phyloP scores from a whole-genome alignment of 1,140 invertebrate species.

The Pachypsylla venusta region DNA sequence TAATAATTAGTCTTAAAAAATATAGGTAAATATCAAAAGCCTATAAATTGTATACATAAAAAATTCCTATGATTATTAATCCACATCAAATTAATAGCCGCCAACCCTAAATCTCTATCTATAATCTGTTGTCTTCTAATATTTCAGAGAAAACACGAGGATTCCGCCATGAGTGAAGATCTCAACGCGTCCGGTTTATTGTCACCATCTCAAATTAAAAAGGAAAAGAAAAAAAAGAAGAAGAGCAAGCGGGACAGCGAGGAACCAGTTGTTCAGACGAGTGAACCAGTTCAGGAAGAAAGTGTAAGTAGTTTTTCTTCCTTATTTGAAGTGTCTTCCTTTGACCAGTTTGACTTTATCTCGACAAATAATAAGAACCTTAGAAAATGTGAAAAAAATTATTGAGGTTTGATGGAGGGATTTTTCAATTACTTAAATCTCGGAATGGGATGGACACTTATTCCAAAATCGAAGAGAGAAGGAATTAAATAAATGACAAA shows the following conservation, averaged over 20 bases:
- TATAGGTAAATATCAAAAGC: too few relatives aligned
- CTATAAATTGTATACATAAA: too few relatives aligned
- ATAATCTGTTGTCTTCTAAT: constrained; percentile 11
- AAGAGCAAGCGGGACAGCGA: constrained; percentile 47
- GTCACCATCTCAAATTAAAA: not conserved
- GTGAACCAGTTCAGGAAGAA: not conserved
- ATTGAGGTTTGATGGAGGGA: not conserved
- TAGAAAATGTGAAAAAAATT: not conserved
- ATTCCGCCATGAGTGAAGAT: not conserved
- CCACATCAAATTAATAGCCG: too few relatives aligned
- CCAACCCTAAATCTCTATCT: too few relatives aligned
- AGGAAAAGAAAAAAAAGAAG: constrained; percentile 46
- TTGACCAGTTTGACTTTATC: not conserved
- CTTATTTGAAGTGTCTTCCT: not conserved
- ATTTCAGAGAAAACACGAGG: not conserved
- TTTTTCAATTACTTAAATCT: too few relatives aligned
- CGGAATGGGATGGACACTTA: too few relatives aligned
- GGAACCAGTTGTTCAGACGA: constrained; percentile 23
- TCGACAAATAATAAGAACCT: not conserved
- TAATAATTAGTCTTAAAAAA: too few relatives aligned
- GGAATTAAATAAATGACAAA: too few relatives aligned
- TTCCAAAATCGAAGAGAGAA: too few relatives aligned
- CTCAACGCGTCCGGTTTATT: not conserved
- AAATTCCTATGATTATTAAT: too few relatives aligned
- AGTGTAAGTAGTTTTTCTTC: not conserved